Evolutionary conservation across 1,140 invertebrate species (phyloP).

Genomic region (Orchestia grillus): DNA sequence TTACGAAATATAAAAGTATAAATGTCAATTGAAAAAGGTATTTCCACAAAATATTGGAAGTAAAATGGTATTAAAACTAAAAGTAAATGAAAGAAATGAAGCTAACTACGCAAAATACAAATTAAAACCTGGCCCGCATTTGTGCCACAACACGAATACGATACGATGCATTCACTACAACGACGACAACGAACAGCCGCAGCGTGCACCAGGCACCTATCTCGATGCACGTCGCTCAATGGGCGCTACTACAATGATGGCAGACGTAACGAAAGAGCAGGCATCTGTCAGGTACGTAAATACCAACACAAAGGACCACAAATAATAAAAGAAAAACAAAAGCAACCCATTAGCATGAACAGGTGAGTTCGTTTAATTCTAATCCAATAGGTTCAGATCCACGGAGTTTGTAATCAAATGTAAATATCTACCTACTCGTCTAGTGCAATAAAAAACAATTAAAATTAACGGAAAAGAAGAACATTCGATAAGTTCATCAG

Average conservation of each 20-base stretch:
- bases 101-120: not conserved
- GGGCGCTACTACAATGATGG: not conserved
- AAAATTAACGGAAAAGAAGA: too few species aligned
- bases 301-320: not conserved
- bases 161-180: not conserved
- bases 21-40: not conserved
- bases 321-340: not conserved
- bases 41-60: not conserved
- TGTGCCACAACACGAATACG: not conserved
- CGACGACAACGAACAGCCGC: not conserved
- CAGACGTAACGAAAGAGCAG: not conserved
- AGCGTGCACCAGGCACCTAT: not conserved
- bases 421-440: not conserved
- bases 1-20: not conserved
- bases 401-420: not conserved
- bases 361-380: not conserved
- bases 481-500: not conserved
- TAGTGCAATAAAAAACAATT: not conserved
- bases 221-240: not conserved
- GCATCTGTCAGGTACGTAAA: not conserved
- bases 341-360: not conserved
- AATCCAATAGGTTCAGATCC: not conserved
- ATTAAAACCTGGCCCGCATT: not conserved
- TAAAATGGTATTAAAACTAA: not conserved
- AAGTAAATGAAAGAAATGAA: not conserved